Evolutionary conservation across 2,797 vertebrate genomes (phyloP).

Genomic region (Paedocypris micromegethes): DNA sequence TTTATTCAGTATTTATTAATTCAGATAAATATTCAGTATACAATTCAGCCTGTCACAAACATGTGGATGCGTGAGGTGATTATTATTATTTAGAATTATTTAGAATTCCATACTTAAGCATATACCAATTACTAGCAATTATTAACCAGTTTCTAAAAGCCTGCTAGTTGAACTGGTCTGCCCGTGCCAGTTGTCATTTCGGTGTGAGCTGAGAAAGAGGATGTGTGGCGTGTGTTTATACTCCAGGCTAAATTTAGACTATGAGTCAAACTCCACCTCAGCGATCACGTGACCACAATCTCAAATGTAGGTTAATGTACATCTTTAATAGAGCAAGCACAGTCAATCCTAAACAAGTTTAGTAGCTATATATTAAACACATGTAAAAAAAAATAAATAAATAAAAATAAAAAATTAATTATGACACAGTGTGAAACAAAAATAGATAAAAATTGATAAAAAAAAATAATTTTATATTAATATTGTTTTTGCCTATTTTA

Average conservation of each 20-base stretch:
- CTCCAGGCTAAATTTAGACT: conserved; percentile 69
- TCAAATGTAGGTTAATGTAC: conserved; percentile 6
- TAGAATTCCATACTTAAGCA: too few relatives aligned
- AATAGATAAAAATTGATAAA: too few relatives aligned
- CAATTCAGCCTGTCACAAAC: too few relatives aligned
- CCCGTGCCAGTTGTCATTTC: background rate
- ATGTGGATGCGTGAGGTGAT: too few relatives aligned
- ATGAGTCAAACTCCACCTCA: conserved; percentile 65
- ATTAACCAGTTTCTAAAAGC: background rate
- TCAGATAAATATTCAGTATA: too few relatives aligned
- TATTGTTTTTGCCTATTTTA: too few relatives aligned
- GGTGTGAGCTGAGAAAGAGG: conserved; percentile 22
- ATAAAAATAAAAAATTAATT: background rate
- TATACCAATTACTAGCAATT: too few relatives aligned
- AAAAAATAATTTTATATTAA: too few relatives aligned
- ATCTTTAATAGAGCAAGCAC: too few relatives aligned
- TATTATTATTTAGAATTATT: too few relatives aligned
- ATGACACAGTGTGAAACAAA: background rate
- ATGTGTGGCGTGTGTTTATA: conserved; percentile 57
- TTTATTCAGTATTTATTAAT: too few relatives aligned
- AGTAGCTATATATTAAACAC: conserved; percentile 8
- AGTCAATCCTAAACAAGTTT: background rate
- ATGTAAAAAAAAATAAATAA: too few relatives aligned
- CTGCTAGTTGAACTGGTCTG: background rate
- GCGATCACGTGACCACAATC: conserved; percentile 59